Conservation (phyloP, 2,888 invertebrate genomes). For the Antheraea assamensis region DNA sequence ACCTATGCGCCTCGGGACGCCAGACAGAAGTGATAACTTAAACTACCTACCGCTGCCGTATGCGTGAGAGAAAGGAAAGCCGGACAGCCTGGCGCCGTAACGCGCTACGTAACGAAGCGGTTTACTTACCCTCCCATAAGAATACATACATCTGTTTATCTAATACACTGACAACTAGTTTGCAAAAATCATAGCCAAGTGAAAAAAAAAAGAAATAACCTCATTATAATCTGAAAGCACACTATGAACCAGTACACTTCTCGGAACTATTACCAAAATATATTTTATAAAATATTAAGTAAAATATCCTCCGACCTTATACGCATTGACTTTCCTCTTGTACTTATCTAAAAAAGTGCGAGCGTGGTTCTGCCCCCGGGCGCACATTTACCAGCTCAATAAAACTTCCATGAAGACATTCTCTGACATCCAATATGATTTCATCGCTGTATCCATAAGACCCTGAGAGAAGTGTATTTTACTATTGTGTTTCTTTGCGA, state of each 20-base stretch:
- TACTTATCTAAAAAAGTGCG: conserved; percentile 68
- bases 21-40: too few relatives aligned
- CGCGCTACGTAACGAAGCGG: too few relatives aligned
- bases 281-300: conserved; percentile 18
- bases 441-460: conserved; percentile 62
- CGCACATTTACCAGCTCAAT: conserved; percentile 74
- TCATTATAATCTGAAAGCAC: neutral
- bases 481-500: conserved; percentile 48
- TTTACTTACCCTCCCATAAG: too few relatives aligned
- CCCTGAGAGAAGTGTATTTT: conserved; percentile 50
- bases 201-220: neutral
- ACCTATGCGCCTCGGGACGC: too few relatives aligned
- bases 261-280: neutral
- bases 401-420: conserved; percentile 75
- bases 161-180: neutral
- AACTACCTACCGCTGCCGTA: too few relatives aligned
- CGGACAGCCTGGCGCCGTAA: too few relatives aligned
- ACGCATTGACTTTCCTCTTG: conserved; percentile 46
- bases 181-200: neutral
- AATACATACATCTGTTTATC: too few relatives aligned
- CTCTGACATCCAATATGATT: conserved; percentile 73
- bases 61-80: too few relatives aligned
- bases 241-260: neutral
- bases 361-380: conserved; percentile 60
- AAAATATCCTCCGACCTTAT: conserved; percentile 37